Base-by-base conservation (phyloP, 2,797 vertebrate species). In the Apogon talboti region DNA sequence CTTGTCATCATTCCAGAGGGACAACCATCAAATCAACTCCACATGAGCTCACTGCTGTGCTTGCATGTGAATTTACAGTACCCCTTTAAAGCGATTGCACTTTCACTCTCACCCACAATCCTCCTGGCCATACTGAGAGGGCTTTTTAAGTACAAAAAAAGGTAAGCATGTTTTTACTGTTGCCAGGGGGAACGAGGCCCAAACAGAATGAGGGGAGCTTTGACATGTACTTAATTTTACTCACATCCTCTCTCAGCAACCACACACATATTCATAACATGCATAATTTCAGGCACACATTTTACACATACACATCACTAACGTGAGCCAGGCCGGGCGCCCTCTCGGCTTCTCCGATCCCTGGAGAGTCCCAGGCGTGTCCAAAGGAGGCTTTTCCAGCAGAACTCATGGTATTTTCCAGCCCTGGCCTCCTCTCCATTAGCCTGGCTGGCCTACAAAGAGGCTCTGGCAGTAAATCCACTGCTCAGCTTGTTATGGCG, bases 351-450 rank as follows among this genome's bases (percentile, higher is more conserved):
- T 66, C 53, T 63, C 40, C n/a, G 14, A 37, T 87, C 85, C 67
- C 83, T 45, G 33, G 81, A 86, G 88, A 81, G 67, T 60, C 14
- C 13, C 80, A 83, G 88, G 89, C 86, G 84, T 89, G 83, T 87
- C 82, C 49, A 70, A 72, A 35, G 58, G 60, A 79, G 68, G 66
- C 65, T 78, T 79, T 91, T 92, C 87, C 88, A 89, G 66, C 66
- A 86, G 53, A 85, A 77, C 30, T 58, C 33, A 2, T 87, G 89
- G 88, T 90, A 85, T 91, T 93, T 92, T 91, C 89, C 91, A 91
- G 72, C 14, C 1, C 70, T 76, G 67, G 78, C 73, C 72, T 76
- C 71, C 38, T 78, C 70, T 64, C 79, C 82, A 82, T 84, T 83
- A 80, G 84, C 42, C 83, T 92, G 91, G 90, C 89, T 13, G 66